Evolutionary conservation across 1,140 invertebrate genomes (phyloP).

Genomic region (Muscidifurax raptorellus): DNA sequence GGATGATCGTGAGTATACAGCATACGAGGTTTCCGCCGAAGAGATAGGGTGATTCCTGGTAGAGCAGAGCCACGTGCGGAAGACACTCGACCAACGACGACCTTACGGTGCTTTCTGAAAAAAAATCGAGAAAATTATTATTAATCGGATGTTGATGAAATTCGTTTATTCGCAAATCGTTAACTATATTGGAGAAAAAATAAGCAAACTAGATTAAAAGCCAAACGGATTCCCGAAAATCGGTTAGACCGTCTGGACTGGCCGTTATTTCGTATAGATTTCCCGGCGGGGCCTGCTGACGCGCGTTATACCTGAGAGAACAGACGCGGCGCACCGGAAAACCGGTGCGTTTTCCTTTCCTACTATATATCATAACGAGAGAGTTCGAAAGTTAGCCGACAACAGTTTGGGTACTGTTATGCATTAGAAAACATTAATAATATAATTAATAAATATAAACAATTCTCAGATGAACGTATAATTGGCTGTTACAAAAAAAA

Average conservation of each 20-base stretch:
- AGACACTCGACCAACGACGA: slow-evolving; percentile 81
- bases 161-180: too few relatives aligned
- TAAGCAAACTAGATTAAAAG: too few relatives aligned
- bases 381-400: too few relatives aligned
- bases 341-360: slow-evolving; percentile 50
- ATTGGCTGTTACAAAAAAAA: too few relatives aligned
- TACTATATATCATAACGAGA: background rate
- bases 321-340: slow-evolving; percentile 52
- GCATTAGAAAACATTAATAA: too few relatives aligned
- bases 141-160: background rate
- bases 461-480: too few relatives aligned
- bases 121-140: slow-evolving; percentile 25
- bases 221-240: too few relatives aligned
- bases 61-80: slow-evolving; percentile 80
- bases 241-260: background rate
- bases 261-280: slow-evolving; percentile 4
- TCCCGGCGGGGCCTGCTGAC: slow-evolving; percentile 19
- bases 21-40: slow-evolving; percentile 59
- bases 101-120: slow-evolving; percentile 78
- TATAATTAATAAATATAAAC: too few relatives aligned
- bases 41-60: slow-evolving; percentile 75
- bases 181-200: too few relatives aligned
- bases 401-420: too few relatives aligned
- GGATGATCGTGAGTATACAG: slow-evolving; percentile 79
- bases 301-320: slow-evolving; percentile 52